Base-by-base conservation (phyloP, 1,140 invertebrate genomes). In the Zaprionus tsacasi region DNA sequence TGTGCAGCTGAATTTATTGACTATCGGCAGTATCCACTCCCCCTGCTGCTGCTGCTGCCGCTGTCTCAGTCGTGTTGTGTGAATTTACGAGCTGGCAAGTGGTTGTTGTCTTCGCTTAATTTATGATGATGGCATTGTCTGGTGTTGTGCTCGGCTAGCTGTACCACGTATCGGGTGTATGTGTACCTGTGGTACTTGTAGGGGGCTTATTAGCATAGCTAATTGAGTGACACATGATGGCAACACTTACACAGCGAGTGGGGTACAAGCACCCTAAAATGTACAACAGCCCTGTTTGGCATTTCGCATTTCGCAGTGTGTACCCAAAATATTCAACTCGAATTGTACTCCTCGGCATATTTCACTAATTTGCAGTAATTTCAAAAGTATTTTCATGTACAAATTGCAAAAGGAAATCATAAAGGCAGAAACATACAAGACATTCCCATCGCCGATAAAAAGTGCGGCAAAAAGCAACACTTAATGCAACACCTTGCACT, bases 171-270 rank as follows among this genome's bases (percentile, higher is more conserved):
- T 6, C 6, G n/a, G 27, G n/a, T 15, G 8, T 17, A 12, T 15
- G 43, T 48, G 43, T 48, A 50, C 45, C 45, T 50, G 45, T 15
- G 15, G 45, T 15, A 48, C n/a, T 40, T 7, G 45, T 50, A 50
- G 17, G 30, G 10, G 3, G 67, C 80, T 79, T 72, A 87, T 87
- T 87, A 80, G 80, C 83, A 88, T 83, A 87, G 64, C 70, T 87
- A 88, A 87, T 87, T 88, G 75, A 72, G 83, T 83, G 83, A 77
- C 82, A 76, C 59, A 71, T 60, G 21, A 21, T 57, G 45, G 65
- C 21, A 45, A 45, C 38, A 40, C 13, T 40, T 15, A 45, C 40
- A 8, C 15, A 25, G 17, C 11, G 17, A 17, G 17, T 50, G 17
- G 10, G 17, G 5, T 6, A 50, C 15, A 11, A 11, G 8, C 15